Conservation (phyloP, 2,888 invertebrate species). For the Drosophila algonquin region DNA sequence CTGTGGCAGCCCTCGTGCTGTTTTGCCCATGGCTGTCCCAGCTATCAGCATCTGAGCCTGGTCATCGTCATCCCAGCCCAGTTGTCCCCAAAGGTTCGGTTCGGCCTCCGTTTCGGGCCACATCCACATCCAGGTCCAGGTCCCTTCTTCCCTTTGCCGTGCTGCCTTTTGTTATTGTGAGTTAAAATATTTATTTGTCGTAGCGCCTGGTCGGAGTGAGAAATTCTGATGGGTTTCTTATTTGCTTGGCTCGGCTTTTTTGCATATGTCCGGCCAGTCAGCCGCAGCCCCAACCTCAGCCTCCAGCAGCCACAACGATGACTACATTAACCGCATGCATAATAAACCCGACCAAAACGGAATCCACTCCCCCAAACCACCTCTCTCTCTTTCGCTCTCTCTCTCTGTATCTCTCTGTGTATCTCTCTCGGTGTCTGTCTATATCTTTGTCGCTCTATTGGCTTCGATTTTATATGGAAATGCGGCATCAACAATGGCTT, state of each 20-base stretch:
- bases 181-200: constrained; percentile 82
- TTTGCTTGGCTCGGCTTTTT: constrained; percentile 67
- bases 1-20: constrained; percentile 4
- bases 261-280: constrained; percentile 61
- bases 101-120: constrained; percentile 26
- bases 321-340: constrained; percentile 77
- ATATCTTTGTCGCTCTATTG: constrained; percentile 46
- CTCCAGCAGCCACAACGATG: constrained; percentile 53
- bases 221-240: constrained; percentile 80
- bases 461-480: constrained; percentile 76
- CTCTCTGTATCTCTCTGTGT: constrained; percentile 3
- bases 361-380: constrained; percentile 1
- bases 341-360: constrained; percentile 52
- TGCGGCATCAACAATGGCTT: constrained; percentile 74
- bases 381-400: neutral
- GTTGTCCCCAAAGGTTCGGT: constrained; percentile 26
- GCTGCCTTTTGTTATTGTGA: constrained; percentile 77
- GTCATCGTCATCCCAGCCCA: constrained; percentile 9
- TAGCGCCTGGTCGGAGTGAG: constrained; percentile 81
- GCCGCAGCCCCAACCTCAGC: constrained; percentile 58
- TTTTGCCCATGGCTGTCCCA: constrained; percentile 13
- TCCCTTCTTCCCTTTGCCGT: constrained; percentile 33
- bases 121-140: constrained; percentile 14
- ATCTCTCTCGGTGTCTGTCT: constrained; percentile 7
- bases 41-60: constrained; percentile 15